Percentiles rank a stretch among this genome's conserved stretches.
Conservation (phyloP, 1,140 invertebrate genomes). For the Bilobella aurantiaca region DNA sequence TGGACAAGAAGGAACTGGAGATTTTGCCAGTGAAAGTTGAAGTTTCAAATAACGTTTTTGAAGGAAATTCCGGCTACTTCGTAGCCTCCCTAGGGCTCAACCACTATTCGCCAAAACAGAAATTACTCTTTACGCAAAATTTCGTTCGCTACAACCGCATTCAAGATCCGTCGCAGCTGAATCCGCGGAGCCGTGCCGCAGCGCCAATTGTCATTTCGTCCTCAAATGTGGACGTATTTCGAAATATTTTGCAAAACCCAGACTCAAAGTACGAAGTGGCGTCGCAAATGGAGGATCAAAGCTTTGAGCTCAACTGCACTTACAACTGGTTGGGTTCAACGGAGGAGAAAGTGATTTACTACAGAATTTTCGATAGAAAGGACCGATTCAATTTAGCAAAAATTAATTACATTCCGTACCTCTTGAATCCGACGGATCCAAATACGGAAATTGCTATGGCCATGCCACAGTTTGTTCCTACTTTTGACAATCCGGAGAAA, state of each 20-base stretch:
- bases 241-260: constrained; percentile 88
- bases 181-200: constrained; percentile 74
- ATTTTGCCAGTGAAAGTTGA: constrained; percentile 56
- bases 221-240: constrained; percentile 74
- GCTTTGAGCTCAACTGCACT: constrained; percentile 82
- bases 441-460: constrained; percentile 62
- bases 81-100: constrained; percentile 70
- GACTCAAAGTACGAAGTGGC: constrained; percentile 86
- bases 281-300: constrained; percentile 87
- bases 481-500: constrained; percentile 53
- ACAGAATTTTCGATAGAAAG: constrained; percentile 74
- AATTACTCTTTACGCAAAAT: constrained; percentile 76
- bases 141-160: constrained; percentile 76
- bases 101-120: constrained; percentile 68
- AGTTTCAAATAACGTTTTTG: constrained; percentile 81
- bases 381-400: constrained; percentile 84
- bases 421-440: constrained; percentile 72
- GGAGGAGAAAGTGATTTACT: constrained; percentile 65
- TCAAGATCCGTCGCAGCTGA: constrained; percentile 73
- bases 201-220: constrained; percentile 81
- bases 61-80: constrained; percentile 72
- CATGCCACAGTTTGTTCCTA: constrained; percentile 61
- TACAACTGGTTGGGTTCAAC: constrained; percentile 83
- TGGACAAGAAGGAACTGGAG: constrained; percentile 56
- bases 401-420: constrained; percentile 72